These are phyloP conservation scores for Penaeus japonicus DNA, from an alignment of 1,140 invertebrate genomes.

Conservation along the genomic window DNA sequence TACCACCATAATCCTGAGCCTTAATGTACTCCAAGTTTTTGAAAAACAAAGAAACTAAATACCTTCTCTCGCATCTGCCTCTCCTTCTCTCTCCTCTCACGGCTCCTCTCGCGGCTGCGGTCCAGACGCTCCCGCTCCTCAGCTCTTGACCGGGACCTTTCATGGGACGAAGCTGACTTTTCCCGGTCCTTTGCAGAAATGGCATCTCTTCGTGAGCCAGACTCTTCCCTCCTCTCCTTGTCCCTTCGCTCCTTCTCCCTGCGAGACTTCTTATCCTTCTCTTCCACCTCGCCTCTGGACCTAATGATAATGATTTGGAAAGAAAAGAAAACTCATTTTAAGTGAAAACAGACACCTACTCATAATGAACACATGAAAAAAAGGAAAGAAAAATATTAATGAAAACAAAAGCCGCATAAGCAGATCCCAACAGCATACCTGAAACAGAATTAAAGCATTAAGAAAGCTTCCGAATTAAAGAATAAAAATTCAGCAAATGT, in stretches of 20 bases:
- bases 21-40: too few species aligned
- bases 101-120: slow-evolving; percentile 64
- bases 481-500: too few species aligned
- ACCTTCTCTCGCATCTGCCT: slow-evolving; percentile 40
- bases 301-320: slow-evolving; percentile 28
- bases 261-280: slow-evolving; percentile 39
- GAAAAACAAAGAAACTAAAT: not conserved
- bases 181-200: slow-evolving; percentile 30
- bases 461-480: too few species aligned
- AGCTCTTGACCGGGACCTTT: slow-evolving; percentile 60
- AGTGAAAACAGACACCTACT: not conserved
- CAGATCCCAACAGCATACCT: too few species aligned
- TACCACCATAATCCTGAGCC: too few species aligned
- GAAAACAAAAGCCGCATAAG: too few species aligned
- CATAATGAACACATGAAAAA: too few species aligned
- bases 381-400: too few species aligned
- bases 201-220: not conserved
- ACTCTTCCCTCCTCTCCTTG: slow-evolving; percentile 13
- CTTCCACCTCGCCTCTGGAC: slow-evolving; percentile 39
- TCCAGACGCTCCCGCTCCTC: slow-evolving; percentile 62
- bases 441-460: too few species aligned
- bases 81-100: slow-evolving; percentile 60
- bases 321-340: slow-evolving; percentile 32
- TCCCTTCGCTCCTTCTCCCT: slow-evolving; percentile 40
- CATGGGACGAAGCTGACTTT: slow-evolving; percentile 25